Conservation (phyloP, 30 jellyfish, hydroid and myxozoan species). For the Pelagia noctiluca region DNA sequence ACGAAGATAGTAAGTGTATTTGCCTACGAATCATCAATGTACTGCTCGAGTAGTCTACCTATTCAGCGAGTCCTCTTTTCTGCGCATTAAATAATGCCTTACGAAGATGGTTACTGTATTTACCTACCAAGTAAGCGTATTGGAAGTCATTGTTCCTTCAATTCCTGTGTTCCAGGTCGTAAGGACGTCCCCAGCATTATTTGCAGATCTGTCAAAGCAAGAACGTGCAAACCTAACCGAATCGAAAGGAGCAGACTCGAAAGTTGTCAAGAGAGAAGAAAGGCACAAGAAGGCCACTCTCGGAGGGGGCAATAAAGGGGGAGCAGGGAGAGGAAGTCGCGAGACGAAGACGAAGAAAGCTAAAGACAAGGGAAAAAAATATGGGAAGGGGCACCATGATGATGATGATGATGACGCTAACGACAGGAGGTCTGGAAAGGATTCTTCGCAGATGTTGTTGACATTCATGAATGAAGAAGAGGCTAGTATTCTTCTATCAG, state of each 20-base stretch:
- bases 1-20: no score
- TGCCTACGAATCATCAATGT: no score
- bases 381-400: slow-evolving; percentile 67
- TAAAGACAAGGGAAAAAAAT: slow-evolving; percentile 71
- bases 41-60: no score
- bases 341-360: slow-evolving; percentile 87
- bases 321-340: slow-evolving; percentile 95
- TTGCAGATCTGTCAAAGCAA: slow-evolving; percentile 82
- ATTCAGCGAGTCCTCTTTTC: no score
- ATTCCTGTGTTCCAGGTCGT: slow-evolving; percentile 54
- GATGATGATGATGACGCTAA: slow-evolving; percentile 57
- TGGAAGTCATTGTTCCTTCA: no score
- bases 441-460: slow-evolving; percentile 56
- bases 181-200: slow-evolving; percentile 84
- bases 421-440: slow-evolving; percentile 38
- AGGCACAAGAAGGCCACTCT: slow-evolving; percentile 86
- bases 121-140: no score
- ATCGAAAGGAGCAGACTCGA: slow-evolving; percentile 72
- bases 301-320: slow-evolving; percentile 96
- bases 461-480: slow-evolving; percentile 70
- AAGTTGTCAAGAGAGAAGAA: slow-evolving; percentile 74
- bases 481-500: slow-evolving; percentile 39
- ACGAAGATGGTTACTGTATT: no score
- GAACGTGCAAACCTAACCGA: slow-evolving; percentile 76
- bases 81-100: no score